Evolutionary conservation across 2,888 invertebrate genomes (phyloP), one percentile per base, ranked within the genome.

Genomic region (Poecilus cupreus): DNA sequence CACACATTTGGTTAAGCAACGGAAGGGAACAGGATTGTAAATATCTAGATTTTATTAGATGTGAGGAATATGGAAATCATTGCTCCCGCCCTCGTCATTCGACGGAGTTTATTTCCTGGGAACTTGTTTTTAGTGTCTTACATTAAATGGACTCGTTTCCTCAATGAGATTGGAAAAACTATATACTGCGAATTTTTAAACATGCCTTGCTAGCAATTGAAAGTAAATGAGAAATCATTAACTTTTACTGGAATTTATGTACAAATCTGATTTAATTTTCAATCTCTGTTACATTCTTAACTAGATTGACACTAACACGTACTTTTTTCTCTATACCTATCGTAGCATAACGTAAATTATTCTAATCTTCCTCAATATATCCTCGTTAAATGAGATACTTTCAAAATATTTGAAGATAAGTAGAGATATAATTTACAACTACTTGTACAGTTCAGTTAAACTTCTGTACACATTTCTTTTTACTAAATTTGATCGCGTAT

Each of bases 1-100:
- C n/a, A 32, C 32, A 32, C 32, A 32, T 32, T 32, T 8, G 32
- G 43, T 43, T 43, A 43, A 43, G 11, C n/a, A 43, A 10, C 10
- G 43, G 43, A 43, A 43, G n/a, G 32, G 32, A 43, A 43, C 43
- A 26, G 26, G n/a, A 60, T 60, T 60, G 60, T 60, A 60, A 60
- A 60, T 60, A 60, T 13, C 22, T n/a, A 13, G 24, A 24, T 60
- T 60, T 60, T 60, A 60, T 26, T 60, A 60, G n/a, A 43, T 13
- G 43, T n/a, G 43, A 2, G 43, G 43, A 43, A 43, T 43, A 43
- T 43, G 43, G 43, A 43, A 43, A 43, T 43, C n/a, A 43, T 43
- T 43, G 10, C 13, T 13, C 43, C 43, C 43, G 43, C 43, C 43
- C 43, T 10, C 43, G 32, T n/a, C 43, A 10, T 43, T 43, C 13